Evolutionary conservation across 2,797 vertebrate genomes (phyloP).

Genomic region (Takifugu rubripes): DNA sequence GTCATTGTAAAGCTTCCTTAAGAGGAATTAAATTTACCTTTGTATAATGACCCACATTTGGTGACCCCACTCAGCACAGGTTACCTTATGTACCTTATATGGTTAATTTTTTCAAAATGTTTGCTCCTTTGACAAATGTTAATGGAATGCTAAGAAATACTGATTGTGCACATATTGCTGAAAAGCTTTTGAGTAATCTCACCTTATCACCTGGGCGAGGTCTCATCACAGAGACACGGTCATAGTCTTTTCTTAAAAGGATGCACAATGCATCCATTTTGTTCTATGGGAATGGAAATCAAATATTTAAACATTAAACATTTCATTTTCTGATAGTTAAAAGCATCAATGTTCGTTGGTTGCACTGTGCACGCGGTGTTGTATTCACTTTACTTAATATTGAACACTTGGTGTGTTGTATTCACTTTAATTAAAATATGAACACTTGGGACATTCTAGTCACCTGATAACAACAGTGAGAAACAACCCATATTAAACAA

Average conservation of each 20-base stretch:
- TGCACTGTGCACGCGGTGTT: no score
- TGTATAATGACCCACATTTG: constrained; percentile 17
- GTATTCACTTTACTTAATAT: no score
- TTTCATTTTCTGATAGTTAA: no score
- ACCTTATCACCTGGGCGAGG: constrained; percentile 97
- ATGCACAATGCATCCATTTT: constrained; percentile 95
- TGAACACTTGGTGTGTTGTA: no score
- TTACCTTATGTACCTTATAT: constrained; percentile 63
- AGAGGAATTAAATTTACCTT: no score
- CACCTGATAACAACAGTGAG: no score
- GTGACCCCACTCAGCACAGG: constrained; percentile 29
- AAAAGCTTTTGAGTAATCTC: constrained; percentile 35
- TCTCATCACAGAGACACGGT: constrained; percentile 96
- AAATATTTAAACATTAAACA: constrained; percentile 4
- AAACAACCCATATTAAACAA: no score
- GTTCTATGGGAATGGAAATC: constrained; percentile 71
- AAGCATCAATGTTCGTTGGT: no score
- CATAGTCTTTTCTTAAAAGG: constrained; percentile 89
- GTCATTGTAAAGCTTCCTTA: no score
- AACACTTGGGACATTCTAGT: no score
- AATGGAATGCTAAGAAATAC: constrained; percentile 10
- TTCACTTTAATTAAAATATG: no score
- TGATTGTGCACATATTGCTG: not conserved
- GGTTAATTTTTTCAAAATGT: constrained; percentile 36
- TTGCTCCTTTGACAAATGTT: constrained; percentile 9